Conservation (phyloP, 2,888 invertebrate genomes). For the Oscheius sp. region DNA sequence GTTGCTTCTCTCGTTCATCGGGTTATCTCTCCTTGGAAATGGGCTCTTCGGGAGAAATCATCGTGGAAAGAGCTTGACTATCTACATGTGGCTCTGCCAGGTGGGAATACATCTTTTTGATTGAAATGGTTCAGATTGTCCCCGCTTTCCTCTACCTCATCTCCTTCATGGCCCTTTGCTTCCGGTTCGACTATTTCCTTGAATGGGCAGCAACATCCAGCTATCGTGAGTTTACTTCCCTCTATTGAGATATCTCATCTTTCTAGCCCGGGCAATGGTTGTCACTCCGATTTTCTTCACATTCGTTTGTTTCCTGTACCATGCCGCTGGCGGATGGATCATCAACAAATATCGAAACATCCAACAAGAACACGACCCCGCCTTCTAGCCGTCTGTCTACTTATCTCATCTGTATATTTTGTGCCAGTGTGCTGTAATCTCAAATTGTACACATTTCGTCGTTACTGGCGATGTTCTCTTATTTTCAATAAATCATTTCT, state of each 20-base stretch:
- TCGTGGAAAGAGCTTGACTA: background rate
- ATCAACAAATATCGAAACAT: background rate
- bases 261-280: background rate
- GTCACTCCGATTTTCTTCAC: background rate
- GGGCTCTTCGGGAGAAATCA: constrained; percentile 1
- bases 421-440: too few species aligned
- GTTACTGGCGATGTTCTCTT: too few species aligned
- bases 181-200: background rate
- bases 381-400: background rate
- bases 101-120: background rate
- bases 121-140: too few species aligned
- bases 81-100: background rate
- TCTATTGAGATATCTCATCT: background rate
- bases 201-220: background rate
- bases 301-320: background rate
- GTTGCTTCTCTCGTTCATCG: background rate
- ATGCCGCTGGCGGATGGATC: background rate
- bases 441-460: too few species aligned
- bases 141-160: background rate
- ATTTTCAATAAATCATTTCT: too few species aligned
- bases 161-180: background rate
- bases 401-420: too few species aligned
- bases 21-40: background rate
- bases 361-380: background rate
- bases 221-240: background rate